Conservation (phyloP, 1,140 invertebrate genomes). For the Drosophila seguyi region DNA sequence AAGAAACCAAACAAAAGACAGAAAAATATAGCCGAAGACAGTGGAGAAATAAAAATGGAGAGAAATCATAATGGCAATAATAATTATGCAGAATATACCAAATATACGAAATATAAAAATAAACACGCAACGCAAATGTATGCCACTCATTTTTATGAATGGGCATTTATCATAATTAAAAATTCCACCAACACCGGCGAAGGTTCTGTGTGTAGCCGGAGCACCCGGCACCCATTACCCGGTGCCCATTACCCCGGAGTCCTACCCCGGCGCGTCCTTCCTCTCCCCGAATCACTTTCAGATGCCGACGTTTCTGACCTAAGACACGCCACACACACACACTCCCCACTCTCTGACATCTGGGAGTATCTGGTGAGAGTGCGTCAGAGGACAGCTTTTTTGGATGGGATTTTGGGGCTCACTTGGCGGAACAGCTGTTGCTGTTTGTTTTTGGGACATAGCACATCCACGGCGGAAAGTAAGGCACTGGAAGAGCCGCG, state of each 20-base stretch:
- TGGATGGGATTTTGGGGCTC: constrained; percentile 16
- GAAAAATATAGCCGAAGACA: constrained; percentile 8
- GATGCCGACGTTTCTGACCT: constrained; percentile 72
- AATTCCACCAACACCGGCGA: constrained; percentile 56
- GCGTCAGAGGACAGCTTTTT: constrained; percentile 53
- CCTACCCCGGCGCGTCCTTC: neutral
- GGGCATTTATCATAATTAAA: constrained; percentile 82
- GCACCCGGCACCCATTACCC: neutral
- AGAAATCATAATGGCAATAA: constrained; percentile 50
- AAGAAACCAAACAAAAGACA: constrained; percentile 3
- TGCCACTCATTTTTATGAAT: constrained; percentile 77
- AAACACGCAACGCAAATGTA: constrained; percentile 75
- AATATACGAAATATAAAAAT: constrained; percentile 46
- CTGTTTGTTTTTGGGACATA: constrained; percentile 52
- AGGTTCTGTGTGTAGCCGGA: constrained; percentile 10
- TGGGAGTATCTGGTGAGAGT: constrained; percentile 45
- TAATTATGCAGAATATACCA: constrained; percentile 69
- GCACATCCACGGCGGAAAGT: constrained; percentile 15
- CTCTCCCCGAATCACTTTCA: constrained; percentile 10
- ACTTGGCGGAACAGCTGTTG: constrained; percentile 51
- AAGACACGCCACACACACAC: constrained; percentile 70
- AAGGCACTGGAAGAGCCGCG: constrained; percentile 48
- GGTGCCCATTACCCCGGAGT: constrained; percentile 12
- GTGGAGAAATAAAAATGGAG: constrained; percentile 1
- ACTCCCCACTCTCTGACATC: constrained; percentile 34